phyloP scores from a whole-genome alignment of 2,888 invertebrate genomes.

The Actias luna region DNA sequence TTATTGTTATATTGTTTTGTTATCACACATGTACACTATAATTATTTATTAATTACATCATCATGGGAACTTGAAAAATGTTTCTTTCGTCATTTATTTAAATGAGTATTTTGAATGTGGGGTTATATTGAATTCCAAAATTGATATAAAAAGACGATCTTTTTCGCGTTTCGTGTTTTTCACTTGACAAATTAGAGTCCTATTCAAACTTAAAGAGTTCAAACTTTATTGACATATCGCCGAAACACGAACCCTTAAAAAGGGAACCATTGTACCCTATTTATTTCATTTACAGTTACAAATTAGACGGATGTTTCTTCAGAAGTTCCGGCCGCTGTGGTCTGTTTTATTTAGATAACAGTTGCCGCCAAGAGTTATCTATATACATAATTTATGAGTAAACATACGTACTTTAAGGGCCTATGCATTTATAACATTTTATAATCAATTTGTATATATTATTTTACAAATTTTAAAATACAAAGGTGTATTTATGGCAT shows the following conservation, averaged over 20 bases:
- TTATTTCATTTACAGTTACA: slow-evolving; percentile 56
- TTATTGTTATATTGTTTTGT: background rate
- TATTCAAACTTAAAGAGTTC: background rate
- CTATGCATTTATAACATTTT: background rate
- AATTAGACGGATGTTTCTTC: slow-evolving; percentile 56
- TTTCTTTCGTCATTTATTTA: background rate
- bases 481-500: too few relatives aligned
- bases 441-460: background rate
- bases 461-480: too few relatives aligned
- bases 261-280: slow-evolving; percentile 64
- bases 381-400: background rate
- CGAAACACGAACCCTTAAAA: slow-evolving; percentile 35
- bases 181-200: background rate
- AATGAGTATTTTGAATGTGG: too few relatives aligned
- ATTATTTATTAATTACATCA: background rate
- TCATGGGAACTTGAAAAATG: background rate
- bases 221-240: background rate
- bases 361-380: background rate
- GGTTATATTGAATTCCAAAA: too few relatives aligned
- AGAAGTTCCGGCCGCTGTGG: slow-evolving; percentile 27
- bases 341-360: slow-evolving; percentile 27
- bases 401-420: background rate
- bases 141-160: too few relatives aligned
- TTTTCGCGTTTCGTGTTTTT: background rate
- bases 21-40: background rate